Evolutionary conservation across 2,888 invertebrate species (phyloP), one percentile per base, ranked within the genome.

Genomic region (Caenorhabditis sp.): DNA sequence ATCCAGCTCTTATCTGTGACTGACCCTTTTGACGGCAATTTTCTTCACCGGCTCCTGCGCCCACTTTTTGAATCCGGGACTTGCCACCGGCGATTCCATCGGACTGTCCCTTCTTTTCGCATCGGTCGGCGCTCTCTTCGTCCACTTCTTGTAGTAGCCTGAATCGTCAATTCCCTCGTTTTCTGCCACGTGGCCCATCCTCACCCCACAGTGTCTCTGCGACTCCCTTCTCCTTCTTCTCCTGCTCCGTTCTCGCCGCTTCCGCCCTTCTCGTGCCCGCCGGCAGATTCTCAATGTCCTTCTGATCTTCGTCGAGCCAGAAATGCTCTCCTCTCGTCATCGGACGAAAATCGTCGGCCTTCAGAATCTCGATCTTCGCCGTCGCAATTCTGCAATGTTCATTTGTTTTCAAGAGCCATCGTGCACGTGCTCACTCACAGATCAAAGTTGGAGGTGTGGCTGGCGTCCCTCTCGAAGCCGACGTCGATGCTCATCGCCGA

Each of bases 281-380:
- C 11, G 8, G 20, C 52, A 65, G 30, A 7, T 20, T 22, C 20
- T 43, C 30, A n/a, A 63, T 55, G 35, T 61, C 22, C 32, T 39
- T 56, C 52, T 65, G 63, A 73, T 74, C 73, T 4, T 61, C 61
- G 9, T 61, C 59, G 17, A 8, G 24, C 66, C 59, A 61, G 17
- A 11, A 17, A 15, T 39, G 37, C n/a, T 41, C 20, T 2, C 48
- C 37, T 6, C 52, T 11, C 11, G 52, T 58, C 52, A 58, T 52
- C 39, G 63, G 58, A 45, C 52, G 63, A 15, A 45, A 73, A n/a
- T 65, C 73, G 17, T 59, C 26, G 6, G 66, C 45, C 26, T 74
- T 66, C 35, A 74, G 32, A 39, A 66, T 46, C 22, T 65, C 46
- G 17, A 74, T 24, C 52, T 53, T 66, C 2, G 62, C 55, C 13